phyloP scores from a whole-genome alignment of 2,888 invertebrate species.

The Ptychoptera albimana region DNA sequence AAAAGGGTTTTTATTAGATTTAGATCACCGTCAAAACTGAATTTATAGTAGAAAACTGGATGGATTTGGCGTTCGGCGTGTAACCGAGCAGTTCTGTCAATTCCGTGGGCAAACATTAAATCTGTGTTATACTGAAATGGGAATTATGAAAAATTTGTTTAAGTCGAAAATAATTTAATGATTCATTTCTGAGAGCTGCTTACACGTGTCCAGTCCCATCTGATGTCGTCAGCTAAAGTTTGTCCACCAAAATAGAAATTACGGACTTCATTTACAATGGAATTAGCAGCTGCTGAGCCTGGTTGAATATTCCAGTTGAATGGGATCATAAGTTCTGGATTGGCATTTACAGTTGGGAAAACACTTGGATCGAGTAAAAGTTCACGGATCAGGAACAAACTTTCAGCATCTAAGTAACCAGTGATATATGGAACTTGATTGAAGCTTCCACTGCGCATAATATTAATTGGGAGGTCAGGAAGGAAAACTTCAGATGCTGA shows the following conservation, averaged over 20 bases:
- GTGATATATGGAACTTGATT: conserved; percentile 11
- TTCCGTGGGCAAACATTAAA: conserved; percentile 7
- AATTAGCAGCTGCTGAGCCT: not conserved
- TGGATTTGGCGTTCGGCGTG: conserved; percentile 5
- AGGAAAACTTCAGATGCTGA: conserved; percentile 6
- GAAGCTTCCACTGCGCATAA: conserved; percentile 8
- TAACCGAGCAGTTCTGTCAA: conserved; percentile 6
- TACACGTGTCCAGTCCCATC: conserved; percentile 5
- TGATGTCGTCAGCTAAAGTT: not conserved
- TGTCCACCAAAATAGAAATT: conserved; percentile 8
- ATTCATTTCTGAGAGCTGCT: no score
- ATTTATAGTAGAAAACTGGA: conserved; percentile 8
- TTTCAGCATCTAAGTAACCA: conserved; percentile 8
- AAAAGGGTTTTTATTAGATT: conserved; percentile 7
- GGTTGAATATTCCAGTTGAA: conserved; percentile 4
- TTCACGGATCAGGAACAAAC: conserved; percentile 7
- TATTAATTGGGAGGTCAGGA: conserved; percentile 5
- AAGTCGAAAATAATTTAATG: not conserved
- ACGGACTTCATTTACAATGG: conserved; percentile 5
- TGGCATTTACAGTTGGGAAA: conserved; percentile 2
- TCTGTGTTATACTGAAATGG: conserved; percentile 6
- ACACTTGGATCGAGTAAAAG: not conserved
- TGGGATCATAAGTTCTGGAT: conserved; percentile 7
- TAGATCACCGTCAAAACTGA: conserved; percentile 8
- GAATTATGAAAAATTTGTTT: not conserved